Conservation (phyloP, 2,888 invertebrate species). For the Synergus gifuensis region DNA sequence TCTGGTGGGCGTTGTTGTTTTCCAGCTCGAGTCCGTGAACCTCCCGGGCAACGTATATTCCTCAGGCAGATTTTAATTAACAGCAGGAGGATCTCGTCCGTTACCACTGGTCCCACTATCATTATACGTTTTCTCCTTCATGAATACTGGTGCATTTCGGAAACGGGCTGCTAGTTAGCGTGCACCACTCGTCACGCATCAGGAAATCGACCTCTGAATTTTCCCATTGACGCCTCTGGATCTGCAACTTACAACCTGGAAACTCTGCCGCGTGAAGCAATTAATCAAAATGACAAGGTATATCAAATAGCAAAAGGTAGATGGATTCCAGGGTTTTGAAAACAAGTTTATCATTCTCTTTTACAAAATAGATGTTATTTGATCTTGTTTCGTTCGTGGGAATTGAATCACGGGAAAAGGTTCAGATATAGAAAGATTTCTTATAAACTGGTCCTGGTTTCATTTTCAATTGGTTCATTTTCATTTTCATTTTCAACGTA, state of each 20-base stretch:
- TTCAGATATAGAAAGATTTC: neutral
- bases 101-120: conserved; percentile 66
- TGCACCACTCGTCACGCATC: conserved; percentile 39
- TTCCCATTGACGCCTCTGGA: conserved; percentile 39
- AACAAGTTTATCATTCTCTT: neutral
- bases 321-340: conserved; percentile 9
- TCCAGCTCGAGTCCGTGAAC: conserved; percentile 56
- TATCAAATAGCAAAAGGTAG: neutral
- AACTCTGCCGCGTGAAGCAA: conserved; percentile 11
- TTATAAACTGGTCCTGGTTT: no score
- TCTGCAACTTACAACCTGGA: neutral
- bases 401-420: neutral
- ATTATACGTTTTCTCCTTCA: conserved; percentile 61
- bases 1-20: conserved; percentile 71
- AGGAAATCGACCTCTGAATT: conserved; percentile 34
- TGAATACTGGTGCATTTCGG: conserved; percentile 49
- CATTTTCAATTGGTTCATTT: no score
- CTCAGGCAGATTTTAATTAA: conserved; percentile 74
- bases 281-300: conserved; percentile 21
- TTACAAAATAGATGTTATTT: neutral
- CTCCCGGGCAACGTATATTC: conserved; percentile 57
- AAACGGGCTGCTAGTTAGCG: conserved; percentile 49
- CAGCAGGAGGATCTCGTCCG: conserved; percentile 66
- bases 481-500: no score
- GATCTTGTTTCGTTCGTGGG: neutral